A percentile compares a stretch with the other conserved stretches of the same genome.
Evolutionary conservation across 2,888 invertebrate species (phyloP).

Genomic region (Limenitis camilla): DNA sequence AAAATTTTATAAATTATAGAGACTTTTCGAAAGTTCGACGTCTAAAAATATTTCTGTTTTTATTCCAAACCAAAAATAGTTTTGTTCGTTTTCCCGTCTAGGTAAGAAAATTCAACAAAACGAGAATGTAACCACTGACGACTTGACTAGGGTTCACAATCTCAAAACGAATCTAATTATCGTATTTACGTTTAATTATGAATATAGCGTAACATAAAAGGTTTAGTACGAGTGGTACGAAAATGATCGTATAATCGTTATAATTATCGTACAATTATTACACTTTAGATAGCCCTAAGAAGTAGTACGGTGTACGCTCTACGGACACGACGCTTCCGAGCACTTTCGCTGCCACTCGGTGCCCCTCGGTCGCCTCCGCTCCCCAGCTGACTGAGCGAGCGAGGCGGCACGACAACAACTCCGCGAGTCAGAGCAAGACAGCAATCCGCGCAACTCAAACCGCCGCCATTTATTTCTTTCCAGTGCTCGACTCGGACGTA

Average conservation of each 20-base stretch:
- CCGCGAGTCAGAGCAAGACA: conserved; percentile 31
- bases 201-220: no score
- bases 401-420: conserved; percentile 34
- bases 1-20: no score
- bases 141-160: neutral
- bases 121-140: conserved; percentile 19
- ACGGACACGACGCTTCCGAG: conserved; percentile 42
- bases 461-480: conserved; percentile 69
- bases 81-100: conserved; percentile 24
- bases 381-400: conserved; percentile 68
- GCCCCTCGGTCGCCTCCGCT: conserved; percentile 52
- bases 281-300: no score
- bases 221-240: no score
- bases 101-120: conserved; percentile 32
- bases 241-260: no score
- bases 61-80: conserved; percentile 2
- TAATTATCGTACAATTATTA: no score
- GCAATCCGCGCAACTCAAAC: conserved; percentile 51
- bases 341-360: conserved; percentile 67
- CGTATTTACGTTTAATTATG: no score
- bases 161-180: no score
- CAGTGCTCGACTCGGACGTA: conserved; percentile 60
- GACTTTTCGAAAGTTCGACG: no score
- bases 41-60: neutral
- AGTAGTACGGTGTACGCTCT: no score